phyloP scores from a whole-genome alignment of 2,888 invertebrate species.

The Megalurothrips usitatus region DNA sequence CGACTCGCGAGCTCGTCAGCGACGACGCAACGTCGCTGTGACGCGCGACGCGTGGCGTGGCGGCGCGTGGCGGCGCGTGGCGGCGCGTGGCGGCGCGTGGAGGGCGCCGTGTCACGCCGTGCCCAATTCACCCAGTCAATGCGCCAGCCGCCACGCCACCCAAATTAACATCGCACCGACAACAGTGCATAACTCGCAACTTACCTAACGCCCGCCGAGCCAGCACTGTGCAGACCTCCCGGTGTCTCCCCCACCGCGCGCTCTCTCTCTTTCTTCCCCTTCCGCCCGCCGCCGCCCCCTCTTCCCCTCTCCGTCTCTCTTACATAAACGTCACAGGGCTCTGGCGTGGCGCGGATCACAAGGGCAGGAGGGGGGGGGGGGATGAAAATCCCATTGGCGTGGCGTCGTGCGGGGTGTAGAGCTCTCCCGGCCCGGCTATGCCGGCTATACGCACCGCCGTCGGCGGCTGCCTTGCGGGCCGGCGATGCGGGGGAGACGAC shows the following conservation, averaged over 20 bases:
- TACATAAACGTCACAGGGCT: constrained; percentile 8
- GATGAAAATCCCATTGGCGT: no score
- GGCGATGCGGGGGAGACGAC: no score
- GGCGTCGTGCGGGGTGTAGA: no score
- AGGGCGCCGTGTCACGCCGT: neutral
- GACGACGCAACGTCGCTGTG: neutral
- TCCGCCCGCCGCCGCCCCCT: neutral
- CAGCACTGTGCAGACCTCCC: neutral
- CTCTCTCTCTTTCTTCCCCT: no score
- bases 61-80: no score
- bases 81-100: no score
- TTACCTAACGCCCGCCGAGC: neutral
- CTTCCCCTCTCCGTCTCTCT: neutral
- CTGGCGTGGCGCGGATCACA: constrained; percentile 31
- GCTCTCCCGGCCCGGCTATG: no score
- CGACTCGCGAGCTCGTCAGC: neutral
- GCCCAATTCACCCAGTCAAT: neutral
- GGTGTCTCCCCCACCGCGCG: neutral
- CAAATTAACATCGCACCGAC: constrained; percentile 15
- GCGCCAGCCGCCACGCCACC: neutral
- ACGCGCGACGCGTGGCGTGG: neutral
- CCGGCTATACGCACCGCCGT: no score
- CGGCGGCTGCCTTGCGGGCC: no score
- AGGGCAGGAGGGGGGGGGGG: constrained; percentile 35
- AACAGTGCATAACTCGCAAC: constrained; percentile 2